Base-by-base conservation (phyloP, 2,888 invertebrate genomes). In the Adela reaumurella region DNA sequence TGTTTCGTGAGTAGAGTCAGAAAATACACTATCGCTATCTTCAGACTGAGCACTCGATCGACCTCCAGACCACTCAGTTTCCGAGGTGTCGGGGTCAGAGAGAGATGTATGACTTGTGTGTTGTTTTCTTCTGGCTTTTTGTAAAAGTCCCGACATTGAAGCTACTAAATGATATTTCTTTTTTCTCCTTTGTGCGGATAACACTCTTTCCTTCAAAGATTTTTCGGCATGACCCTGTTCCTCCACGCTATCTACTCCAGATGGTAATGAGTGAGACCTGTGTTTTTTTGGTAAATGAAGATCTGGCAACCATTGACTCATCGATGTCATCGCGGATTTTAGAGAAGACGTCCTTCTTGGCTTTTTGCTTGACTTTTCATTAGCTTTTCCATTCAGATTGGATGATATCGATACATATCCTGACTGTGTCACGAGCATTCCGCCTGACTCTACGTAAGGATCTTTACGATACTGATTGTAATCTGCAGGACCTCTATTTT, bases 81-180 rank as follows among this genome's bases (percentile, higher is more conserved):
- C 89, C 1, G 88, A 88, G 45, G 88, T 87, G 67, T 90, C 90
- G 3, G 89, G 88, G 62, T 90, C 89, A 11, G 90, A 89, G 47
- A 89, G 62, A 0, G 89, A 89, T 58, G 87, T 86, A 55, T 82
- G 77, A 56, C 81, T 77, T 24, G 78, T 70, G 60, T 79, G 79
- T 24, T 83, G 82, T 67, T 85, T 86, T 58, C 88, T 69, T 63
- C 91, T 89, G 0, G 92, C 92, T 73, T 92, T 93, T 65, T 92
- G 91, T 57, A 94, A 73, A 53, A 94, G 84, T 18, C 90, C 92
- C 1, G 91, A 92, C 70, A 94, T 88, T 1, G 92, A 92, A 0
- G 91, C 87, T 0, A 92, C 90, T 48, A 94, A 77, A 4, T 88
- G 86, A 56, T 89, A 88, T 62, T 90, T 90, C 65, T 90, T 91